Conservation (phyloP, 2,113 vertebrate genomes). For the Cheilinus undulatus region DNA sequence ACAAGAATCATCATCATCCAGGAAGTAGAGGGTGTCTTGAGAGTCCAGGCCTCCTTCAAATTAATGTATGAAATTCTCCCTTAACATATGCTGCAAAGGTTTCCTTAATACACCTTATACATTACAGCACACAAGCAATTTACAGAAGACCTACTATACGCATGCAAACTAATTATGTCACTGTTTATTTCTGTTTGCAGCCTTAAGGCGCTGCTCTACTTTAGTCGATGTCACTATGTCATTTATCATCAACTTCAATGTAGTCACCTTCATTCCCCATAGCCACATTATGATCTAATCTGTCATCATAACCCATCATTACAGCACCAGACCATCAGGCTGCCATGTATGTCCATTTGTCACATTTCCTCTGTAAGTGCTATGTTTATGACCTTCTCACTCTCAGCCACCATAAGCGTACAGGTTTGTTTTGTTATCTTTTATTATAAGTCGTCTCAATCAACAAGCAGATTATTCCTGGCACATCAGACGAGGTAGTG, state of each 20-base stretch:
- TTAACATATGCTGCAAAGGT: constrained; percentile 24
- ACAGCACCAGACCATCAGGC: background rate
- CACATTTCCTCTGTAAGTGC: constrained; percentile 17
- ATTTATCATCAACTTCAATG: constrained; percentile 65
- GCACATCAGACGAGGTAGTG: constrained; percentile 9
- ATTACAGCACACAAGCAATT: constrained; percentile 15
- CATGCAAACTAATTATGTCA: constrained; percentile 59
- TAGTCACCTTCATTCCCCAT: constrained; percentile 62
- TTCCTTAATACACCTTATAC: constrained; percentile 3
- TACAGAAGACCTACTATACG: constrained; percentile 24
- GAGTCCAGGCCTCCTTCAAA: constrained; percentile 44
- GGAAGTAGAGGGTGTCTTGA: constrained; percentile 34
- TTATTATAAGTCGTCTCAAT: constrained; percentile 28
- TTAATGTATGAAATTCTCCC: constrained; percentile 32
- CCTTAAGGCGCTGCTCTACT: constrained; percentile 61
- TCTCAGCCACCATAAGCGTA: constrained; percentile 37
- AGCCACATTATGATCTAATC: constrained; percentile 28
- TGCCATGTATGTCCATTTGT: constrained; percentile 32
- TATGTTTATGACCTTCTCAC: constrained; percentile 47
- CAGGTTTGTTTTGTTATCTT: background rate
- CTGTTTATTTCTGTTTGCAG: constrained; percentile 64
- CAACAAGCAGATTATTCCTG: constrained; percentile 3
- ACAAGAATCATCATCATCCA: constrained; percentile 68
- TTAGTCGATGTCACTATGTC: constrained; percentile 65
- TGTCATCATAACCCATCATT: constrained; percentile 44